Percentiles rank a stretch among this genome's conserved stretches.
Evolutionary conservation across 2,113 vertebrate genomes (phyloP).

Genomic region (Phrynosoma platyrhinos): DNA sequence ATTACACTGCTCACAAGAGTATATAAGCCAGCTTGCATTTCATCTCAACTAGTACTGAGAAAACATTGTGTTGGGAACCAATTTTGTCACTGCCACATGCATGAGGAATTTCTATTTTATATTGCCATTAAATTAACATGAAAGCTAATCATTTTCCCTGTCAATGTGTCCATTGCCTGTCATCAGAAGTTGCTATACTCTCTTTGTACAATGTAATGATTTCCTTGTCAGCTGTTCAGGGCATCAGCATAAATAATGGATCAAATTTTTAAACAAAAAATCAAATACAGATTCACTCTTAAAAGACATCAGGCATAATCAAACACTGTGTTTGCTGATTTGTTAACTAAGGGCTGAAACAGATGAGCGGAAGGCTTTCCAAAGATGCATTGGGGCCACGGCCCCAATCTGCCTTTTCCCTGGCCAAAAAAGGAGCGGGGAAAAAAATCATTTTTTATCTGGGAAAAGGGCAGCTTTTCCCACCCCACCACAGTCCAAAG

Average conservation of each 20-base stretch:
- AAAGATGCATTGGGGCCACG: too few relatives aligned
- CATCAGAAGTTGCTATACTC: neutral
- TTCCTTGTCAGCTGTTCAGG: neutral
- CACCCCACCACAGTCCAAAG: too few relatives aligned
- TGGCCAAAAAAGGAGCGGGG: too few relatives aligned
- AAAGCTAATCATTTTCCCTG: slow-evolving; percentile 1
- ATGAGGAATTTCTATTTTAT: neutral
- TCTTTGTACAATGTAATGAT: neutral
- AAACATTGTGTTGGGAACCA: neutral
- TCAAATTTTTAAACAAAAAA: neutral
- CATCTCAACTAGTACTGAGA: neutral
- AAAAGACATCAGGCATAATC: neutral
- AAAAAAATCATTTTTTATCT: too few relatives aligned
- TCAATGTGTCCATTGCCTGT: slow-evolving; percentile 3
- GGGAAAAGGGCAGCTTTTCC: too few relatives aligned
- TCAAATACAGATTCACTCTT: neutral
- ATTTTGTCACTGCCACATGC: neutral
- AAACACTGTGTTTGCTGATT: too few relatives aligned
- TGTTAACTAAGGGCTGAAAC: too few relatives aligned
- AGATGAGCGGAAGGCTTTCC: too few relatives aligned
- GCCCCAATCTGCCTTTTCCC: too few relatives aligned
- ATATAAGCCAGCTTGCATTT: neutral
- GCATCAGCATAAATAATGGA: neutral
- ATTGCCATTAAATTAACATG: neutral
- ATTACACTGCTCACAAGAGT: neutral